phyloP scores from a whole-genome alignment of 2,797 vertebrate species.

The Rhynchonycteris naso region DNA sequence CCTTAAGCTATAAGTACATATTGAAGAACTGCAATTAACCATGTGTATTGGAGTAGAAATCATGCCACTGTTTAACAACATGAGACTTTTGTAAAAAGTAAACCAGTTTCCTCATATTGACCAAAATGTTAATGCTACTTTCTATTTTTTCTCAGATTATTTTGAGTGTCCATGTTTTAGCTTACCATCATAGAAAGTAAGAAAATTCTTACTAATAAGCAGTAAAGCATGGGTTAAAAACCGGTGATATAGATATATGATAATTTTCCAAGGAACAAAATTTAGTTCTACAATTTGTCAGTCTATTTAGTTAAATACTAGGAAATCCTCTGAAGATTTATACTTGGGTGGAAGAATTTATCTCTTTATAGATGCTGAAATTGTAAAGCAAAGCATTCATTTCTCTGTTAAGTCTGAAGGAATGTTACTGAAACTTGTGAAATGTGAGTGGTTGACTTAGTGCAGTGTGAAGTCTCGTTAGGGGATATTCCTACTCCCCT shows the following conservation, averaged over 20 bases:
- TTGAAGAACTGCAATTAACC: neutral
- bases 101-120: neutral
- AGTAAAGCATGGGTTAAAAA: neutral
- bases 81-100: neutral
- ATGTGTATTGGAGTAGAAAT: neutral
- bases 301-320: conserved; percentile 37
- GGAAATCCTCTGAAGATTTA: conserved; percentile 31
- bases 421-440: conserved; percentile 41
- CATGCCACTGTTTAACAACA: neutral
- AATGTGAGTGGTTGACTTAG: conserved; percentile 42
- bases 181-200: neutral
- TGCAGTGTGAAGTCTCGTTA: conserved; percentile 31
- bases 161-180: neutral
- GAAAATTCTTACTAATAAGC: conserved; percentile 10
- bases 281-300: neutral
- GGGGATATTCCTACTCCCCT: conserved; percentile 20
- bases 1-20: neutral
- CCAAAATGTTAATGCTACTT: neutral
- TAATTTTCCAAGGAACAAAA: conserved; percentile 7
- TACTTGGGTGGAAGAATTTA: neutral
- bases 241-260: neutral
- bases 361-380: conserved; percentile 9
- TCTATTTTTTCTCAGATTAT: neutral
- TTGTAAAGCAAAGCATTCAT: neutral
- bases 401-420: conserved; percentile 22